Evolutionary conservation across 2,113 vertebrate species (phyloP).

Genomic region (Henicopernis longicauda): DNA sequence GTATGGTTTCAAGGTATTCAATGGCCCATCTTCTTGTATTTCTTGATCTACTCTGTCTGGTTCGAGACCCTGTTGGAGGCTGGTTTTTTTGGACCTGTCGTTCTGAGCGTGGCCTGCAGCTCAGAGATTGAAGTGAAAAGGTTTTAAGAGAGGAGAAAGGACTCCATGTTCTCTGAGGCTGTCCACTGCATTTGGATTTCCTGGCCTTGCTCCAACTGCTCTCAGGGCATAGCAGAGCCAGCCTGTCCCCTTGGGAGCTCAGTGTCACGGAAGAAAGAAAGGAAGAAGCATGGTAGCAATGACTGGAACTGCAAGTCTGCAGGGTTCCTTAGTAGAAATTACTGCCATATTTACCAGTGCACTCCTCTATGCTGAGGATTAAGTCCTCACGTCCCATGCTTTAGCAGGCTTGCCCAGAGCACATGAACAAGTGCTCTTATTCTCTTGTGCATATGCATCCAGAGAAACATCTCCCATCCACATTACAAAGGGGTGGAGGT

Average conservation of each 20-base stretch:
- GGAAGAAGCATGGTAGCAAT: neutral
- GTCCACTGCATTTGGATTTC: neutral
- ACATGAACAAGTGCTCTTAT: neutral
- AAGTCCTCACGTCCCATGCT: neutral
- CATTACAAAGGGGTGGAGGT: neutral
- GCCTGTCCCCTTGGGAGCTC: neutral
- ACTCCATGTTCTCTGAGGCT: neutral
- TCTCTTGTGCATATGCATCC: neutral
- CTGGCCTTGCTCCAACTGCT: neutral
- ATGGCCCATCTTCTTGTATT: neutral
- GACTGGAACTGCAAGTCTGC: fast-evolving
- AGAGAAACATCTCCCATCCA: neutral
- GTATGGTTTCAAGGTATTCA: neutral
- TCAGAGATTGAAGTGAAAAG: fast-evolving
- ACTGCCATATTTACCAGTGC: neutral
- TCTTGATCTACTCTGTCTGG: neutral
- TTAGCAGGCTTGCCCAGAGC: neutral
- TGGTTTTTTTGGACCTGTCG: neutral
- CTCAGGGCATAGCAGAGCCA: neutral
- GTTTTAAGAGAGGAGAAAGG: neutral
- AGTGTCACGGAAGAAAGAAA: neutral
- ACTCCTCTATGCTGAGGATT: neutral
- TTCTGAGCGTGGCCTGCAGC: neutral
- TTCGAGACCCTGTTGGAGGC: neutral
- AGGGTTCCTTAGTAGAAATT: neutral